Conservation (phyloP, 2,113 vertebrate species). For the Sinocyclocheilus anshuiensis region DNA sequence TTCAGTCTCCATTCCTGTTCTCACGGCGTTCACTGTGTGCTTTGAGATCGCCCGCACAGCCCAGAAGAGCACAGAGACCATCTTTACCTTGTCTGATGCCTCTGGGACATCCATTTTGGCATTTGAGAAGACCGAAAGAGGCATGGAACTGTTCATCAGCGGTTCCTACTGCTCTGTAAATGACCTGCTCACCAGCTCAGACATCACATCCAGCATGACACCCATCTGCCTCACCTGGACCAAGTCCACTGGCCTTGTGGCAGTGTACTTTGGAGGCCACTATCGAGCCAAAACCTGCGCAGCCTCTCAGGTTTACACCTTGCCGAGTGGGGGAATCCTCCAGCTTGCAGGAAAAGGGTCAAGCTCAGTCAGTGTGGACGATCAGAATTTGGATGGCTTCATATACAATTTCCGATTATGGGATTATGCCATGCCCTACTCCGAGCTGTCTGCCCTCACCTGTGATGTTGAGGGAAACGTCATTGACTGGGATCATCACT, state of each 20-base stretch:
- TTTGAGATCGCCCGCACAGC: conserved; percentile 81
- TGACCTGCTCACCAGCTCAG: conserved; percentile 62
- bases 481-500: conserved; percentile 91
- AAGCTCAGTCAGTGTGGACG: conserved; percentile 65
- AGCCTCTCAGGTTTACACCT: conserved; percentile 56
- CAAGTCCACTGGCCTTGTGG: conserved; percentile 69
- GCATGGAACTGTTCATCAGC: conserved; percentile 71
- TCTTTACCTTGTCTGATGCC: conserved; percentile 79
- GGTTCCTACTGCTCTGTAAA: conserved; percentile 74
- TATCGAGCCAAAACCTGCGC: conserved; percentile 72
- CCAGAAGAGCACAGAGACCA: conserved; percentile 70
- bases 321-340: conserved; percentile 77
- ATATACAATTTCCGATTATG: conserved; percentile 96
- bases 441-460: conserved; percentile 77
- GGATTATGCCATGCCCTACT: conserved; percentile 80
- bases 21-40: conserved; percentile 85
- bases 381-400: conserved; percentile 78
- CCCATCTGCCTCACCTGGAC: conserved; percentile 82
- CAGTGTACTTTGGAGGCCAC: conserved; percentile 68
- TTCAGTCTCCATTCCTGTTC: conserved; percentile 76
- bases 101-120: conserved; percentile 64
- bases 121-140: conserved; percentile 70
- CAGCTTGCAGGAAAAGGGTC: conserved; percentile 67
- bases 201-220: conserved; percentile 80
- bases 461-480: conserved; percentile 84